Base-by-base conservation (phyloP, 2,888 invertebrate genomes). In the Andrena hattorfiana region DNA sequence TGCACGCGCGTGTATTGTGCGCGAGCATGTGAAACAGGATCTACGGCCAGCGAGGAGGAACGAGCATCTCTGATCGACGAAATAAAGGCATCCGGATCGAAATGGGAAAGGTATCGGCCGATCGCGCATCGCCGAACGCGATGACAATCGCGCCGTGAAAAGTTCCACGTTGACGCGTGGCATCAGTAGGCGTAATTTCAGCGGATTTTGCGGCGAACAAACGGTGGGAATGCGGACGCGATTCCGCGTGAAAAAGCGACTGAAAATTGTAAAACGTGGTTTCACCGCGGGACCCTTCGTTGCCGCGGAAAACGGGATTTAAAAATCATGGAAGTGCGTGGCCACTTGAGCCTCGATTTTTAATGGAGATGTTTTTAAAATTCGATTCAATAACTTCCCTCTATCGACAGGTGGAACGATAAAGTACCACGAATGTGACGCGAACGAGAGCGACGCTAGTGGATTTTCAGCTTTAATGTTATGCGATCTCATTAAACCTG, bases 51-150 rank as follows among this genome's bases (percentile, higher is more conserved):
- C 49, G 59, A 79, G 5, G 26, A 51, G 30, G 16, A 56, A 59
- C 63, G 69, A 69, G 23, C 16, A 49, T 51, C 71, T 66, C 23
- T 42, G n/a, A 8, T 26, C 72, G 20, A 60, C 35, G 20, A 73
- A 48, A 56, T n/a, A 68, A 69, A 23, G 16, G 26, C 68, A 54
- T 64, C 32, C 23, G 13, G 16, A 60, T 81, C 74, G 51, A 76
- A 68, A 83, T 83, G 83, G 83, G 66, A 62, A 76, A 81, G 75
- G 76, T 81, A 83, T 69, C 51, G 23, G 16, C 42, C 5, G 42
- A 30, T 30, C 32, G 32, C 32, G 32, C 32, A 42, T 1, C 13
- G 59, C 59, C 23, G n/a, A 6, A 2, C 23, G 2, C n/a, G n/a
- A 49, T n/a, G 42, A 48, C 30, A 74, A 42, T 54, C 32, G n/a